Percentiles rank a stretch among this genome's conserved stretches.
These are phyloP conservation scores for Diarsia rubi DNA, from an alignment of 2,888 invertebrate species.

Conservation along the genomic window DNA sequence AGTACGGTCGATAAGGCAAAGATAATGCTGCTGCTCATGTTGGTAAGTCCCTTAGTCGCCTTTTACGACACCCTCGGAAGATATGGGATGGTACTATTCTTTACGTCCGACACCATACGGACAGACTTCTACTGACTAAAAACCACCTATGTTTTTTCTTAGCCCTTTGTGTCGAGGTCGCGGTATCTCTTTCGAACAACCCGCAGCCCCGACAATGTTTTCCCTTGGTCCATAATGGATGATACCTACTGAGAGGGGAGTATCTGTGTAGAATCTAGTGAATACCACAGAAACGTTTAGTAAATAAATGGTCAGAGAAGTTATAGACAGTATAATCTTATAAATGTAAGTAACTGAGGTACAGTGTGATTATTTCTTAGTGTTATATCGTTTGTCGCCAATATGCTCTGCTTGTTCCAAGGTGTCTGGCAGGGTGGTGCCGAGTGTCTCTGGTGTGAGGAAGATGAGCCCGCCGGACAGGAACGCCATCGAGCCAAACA, in stretches of 20 bases:
- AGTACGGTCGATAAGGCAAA: too few relatives aligned
- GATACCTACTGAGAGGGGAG: background rate
- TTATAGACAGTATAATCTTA: background rate
- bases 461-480: conserved; percentile 24
- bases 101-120: too few relatives aligned
- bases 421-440: conserved; percentile 22
- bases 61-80: too few relatives aligned
- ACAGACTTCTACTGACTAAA: too few relatives aligned
- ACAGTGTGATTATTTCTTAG: conserved; percentile 21
- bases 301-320: background rate
- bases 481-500: conserved; percentile 24
- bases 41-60: too few relatives aligned
- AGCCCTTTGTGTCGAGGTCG: too few relatives aligned
- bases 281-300: background rate
- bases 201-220: too few relatives aligned
- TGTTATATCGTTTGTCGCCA: conserved; percentile 3
- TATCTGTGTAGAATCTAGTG: background rate
- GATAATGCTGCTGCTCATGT: too few relatives aligned
- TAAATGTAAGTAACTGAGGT: background rate
- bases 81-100: too few relatives aligned
- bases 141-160: too few relatives aligned
- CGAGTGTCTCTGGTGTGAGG: conserved; percentile 34
- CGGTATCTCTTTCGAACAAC: too few relatives aligned
- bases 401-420: conserved; percentile 39
- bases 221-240: background rate